phyloP scores from a whole-genome alignment of 1,140 invertebrate species.

The Diplogasteroides magnus region DNA sequence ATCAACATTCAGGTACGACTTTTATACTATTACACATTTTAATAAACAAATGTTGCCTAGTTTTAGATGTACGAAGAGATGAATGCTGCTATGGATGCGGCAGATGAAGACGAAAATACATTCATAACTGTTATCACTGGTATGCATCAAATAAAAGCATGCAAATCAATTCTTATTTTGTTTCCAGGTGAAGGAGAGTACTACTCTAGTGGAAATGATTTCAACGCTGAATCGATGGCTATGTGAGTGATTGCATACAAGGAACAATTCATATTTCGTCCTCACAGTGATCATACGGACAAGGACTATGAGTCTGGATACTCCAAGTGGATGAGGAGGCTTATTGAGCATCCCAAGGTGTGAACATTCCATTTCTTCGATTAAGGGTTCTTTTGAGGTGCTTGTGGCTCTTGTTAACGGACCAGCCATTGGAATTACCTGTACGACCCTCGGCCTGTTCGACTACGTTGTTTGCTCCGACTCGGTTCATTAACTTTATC shows the following conservation, averaged over 20 bases:
- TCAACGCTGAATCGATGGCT: constrained; percentile 52
- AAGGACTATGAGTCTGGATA: not conserved
- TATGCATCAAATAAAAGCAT: not conserved
- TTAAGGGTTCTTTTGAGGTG: too few species aligned
- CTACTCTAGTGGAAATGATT: constrained; percentile 80
- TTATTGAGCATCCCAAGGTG: not conserved
- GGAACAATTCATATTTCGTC: not conserved
- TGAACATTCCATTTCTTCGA: too few species aligned
- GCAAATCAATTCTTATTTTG: not conserved
- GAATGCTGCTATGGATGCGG: constrained; percentile 16
- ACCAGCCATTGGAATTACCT: too few species aligned
- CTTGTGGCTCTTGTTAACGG: too few species aligned
- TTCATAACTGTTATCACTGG: constrained; percentile 32
- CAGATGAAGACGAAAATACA: constrained; percentile 16
- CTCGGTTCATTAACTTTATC: too few species aligned
- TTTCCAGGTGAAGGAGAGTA: constrained; percentile 66
- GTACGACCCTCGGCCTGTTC: too few species aligned
- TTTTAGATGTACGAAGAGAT: constrained; percentile 31
- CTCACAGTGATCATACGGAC: not conserved
- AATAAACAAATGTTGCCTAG: constrained; percentile 3
- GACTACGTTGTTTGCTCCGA: too few species aligned
- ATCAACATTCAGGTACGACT: not conserved
- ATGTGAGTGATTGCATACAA: not conserved
- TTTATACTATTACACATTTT: too few species aligned
- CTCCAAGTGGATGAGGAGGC: not conserved